These are phyloP conservation scores for Ptilodon capucinus DNA, from an alignment of 2,888 invertebrate species.

Conservation along the genomic window DNA sequence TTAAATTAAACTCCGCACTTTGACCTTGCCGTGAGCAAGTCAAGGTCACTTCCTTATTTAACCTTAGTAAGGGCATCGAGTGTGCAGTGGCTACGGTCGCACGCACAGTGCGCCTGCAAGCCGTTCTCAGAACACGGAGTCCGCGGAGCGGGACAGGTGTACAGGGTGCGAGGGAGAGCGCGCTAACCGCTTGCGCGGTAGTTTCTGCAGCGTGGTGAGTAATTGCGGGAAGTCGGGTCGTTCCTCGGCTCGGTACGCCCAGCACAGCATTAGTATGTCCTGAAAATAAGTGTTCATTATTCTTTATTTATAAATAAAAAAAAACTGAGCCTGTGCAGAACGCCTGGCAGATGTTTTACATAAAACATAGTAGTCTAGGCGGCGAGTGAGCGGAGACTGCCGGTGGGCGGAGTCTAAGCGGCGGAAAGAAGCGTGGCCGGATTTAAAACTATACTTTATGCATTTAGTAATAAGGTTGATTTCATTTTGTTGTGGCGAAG, in stretches of 20 bases:
- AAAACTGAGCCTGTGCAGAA: no score
- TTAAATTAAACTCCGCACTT: background rate
- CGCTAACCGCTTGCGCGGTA: conserved; percentile 97
- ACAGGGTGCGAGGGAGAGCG: conserved; percentile 99
- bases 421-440: no score
- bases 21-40: background rate
- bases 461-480: no score
- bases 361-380: no score
- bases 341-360: no score
- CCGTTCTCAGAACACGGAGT: conserved; percentile 91
- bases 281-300: conserved; percentile 52
- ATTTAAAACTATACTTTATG: no score
- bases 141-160: conserved; percentile 97
- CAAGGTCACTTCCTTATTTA: background rate
- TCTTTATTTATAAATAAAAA: no score
- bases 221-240: conserved; percentile 96
- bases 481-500: no score
- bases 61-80: background rate
- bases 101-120: conserved; percentile 16
- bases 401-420: no score
- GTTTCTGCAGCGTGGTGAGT: conserved; percentile 91
- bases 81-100: conserved; percentile 1
- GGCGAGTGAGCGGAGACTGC: no score
- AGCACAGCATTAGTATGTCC: conserved; percentile 98
- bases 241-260: conserved; percentile 93